Base-by-base conservation (phyloP, 2,888 invertebrate genomes). In the Hypercompe scribonia region DNA sequence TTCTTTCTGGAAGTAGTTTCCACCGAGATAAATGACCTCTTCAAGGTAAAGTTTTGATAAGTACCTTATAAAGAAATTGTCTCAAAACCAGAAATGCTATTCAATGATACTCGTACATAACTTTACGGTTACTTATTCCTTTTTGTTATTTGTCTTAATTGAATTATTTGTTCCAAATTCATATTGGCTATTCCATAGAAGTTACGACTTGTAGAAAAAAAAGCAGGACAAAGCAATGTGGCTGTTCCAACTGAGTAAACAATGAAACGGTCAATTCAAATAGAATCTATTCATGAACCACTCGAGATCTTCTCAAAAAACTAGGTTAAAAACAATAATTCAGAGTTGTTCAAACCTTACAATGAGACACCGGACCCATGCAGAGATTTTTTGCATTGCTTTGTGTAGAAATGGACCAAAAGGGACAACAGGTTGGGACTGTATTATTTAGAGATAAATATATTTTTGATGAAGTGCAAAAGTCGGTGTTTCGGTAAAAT, bases 401-500 rank as follows among this genome's bases (percentile, higher is more conserved):
- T 92, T 91, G 90, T 91, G 36, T 61, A 24, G 21, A 78, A 77
- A 65, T 15, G 76, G 80, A 89, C 91, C 92, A 93, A 72, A 89
- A 88, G 88, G 85, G 77, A 75, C 85, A 89, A 89, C 93, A 94
- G 94, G 94, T 94, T 77, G 84, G 86, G 85, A 87, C 88, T 88
- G 88, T 81, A 94, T 94, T 94, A 92, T 94, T 89, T 86, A 75
- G 85, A 85, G 89, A 90, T 94, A 95, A 95, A 95, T 95, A 88
- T 91, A 92, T 91, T 89, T 95, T 95, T 95, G 95, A 95, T 95
- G 95, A 95, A 95, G 94, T 95, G 94, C 93, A 94, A 94, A 91
- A 95, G 94, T 94, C 93, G 91, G 88, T 89, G 86, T 92, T 91
- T 92, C 87, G 87, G 88, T 90, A 84, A 84, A 89, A 84, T 90